Conservation (phyloP, 2,888 invertebrate species). For the Chloroclysta siterata region DNA sequence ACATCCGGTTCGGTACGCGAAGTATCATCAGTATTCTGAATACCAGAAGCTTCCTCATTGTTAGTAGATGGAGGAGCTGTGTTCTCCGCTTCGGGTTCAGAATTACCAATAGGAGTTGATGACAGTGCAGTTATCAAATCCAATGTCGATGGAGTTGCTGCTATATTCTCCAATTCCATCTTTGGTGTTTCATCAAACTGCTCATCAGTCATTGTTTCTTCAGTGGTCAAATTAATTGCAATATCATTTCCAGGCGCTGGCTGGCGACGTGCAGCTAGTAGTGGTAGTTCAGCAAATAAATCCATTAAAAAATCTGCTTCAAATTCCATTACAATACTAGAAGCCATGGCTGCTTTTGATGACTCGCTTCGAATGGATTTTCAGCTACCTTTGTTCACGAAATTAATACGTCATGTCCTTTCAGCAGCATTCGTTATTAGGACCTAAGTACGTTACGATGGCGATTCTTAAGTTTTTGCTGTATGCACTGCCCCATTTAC, state of each 20-base stretch:
- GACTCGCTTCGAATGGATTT: neutral
- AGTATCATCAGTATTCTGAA: neutral
- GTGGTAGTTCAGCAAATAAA: conserved; percentile 10
- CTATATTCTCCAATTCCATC: neutral
- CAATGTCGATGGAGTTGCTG: neutral
- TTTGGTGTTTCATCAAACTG: neutral
- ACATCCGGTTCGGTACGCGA: neutral
- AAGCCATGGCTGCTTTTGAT: conserved; percentile 17
- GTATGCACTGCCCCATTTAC: neutral
- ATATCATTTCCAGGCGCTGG: neutral
- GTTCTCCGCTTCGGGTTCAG: neutral
- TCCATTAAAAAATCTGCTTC: conserved; percentile 5
- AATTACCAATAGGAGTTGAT: neutral
- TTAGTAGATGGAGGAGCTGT: neutral
- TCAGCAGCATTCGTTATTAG: too few relatives aligned
- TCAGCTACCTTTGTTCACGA: too few relatives aligned
- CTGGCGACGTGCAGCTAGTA: neutral
- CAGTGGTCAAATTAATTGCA: too few relatives aligned
- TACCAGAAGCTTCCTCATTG: neutral
- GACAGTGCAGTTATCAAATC: conserved; percentile 1
- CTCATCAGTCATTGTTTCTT: too few relatives aligned
- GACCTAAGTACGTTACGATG: too few relatives aligned
- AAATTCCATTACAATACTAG: neutral
- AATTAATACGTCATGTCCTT: too few relatives aligned
- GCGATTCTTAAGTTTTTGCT: neutral